Percentiles rank a stretch among this genome's conserved stretches.
Evolutionary conservation across 2,797 vertebrate genomes (phyloP).

Genomic region (Botia kubotai): DNA sequence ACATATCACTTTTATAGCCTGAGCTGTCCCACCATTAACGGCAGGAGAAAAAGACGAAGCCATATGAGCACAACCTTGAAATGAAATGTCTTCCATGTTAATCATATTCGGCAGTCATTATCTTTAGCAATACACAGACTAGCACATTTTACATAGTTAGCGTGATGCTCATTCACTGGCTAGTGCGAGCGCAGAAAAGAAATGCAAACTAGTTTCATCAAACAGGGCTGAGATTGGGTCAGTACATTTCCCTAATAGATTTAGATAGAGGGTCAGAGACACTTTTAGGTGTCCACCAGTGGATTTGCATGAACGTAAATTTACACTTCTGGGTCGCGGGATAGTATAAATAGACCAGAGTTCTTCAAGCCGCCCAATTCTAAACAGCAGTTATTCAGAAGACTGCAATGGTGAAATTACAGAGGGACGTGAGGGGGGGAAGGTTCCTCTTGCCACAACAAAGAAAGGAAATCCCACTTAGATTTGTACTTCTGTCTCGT

Average conservation of each 20-base stretch:
- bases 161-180: constrained; percentile 31
- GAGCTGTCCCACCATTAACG: constrained; percentile 67
- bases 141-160: constrained; percentile 54
- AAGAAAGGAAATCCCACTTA: constrained; percentile 83
- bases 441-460: constrained; percentile 78
- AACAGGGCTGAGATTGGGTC: constrained; percentile 66
- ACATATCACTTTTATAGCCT: constrained; percentile 71
- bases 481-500: constrained; percentile 75
- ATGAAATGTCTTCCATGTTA: constrained; percentile 69
- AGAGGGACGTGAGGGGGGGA: constrained; percentile 56
- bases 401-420: constrained; percentile 68
- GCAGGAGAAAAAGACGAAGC: constrained; percentile 65
- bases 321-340: constrained; percentile 57
- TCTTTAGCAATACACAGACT: constrained; percentile 70
- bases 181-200: constrained; percentile 29
- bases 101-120: constrained; percentile 71
- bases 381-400: constrained; percentile 78
- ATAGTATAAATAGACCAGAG: constrained; percentile 63
- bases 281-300: constrained; percentile 63
- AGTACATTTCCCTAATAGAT: constrained; percentile 75
- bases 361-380: constrained; percentile 69
- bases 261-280: constrained; percentile 65
- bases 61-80: constrained; percentile 74
- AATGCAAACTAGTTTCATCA: constrained; percentile 66
- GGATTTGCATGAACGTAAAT: constrained; percentile 69